Evolutionary conservation across 2,888 invertebrate species (phyloP), one percentile per base, ranked within the genome.

Genomic region (Andrena flavipes): DNA sequence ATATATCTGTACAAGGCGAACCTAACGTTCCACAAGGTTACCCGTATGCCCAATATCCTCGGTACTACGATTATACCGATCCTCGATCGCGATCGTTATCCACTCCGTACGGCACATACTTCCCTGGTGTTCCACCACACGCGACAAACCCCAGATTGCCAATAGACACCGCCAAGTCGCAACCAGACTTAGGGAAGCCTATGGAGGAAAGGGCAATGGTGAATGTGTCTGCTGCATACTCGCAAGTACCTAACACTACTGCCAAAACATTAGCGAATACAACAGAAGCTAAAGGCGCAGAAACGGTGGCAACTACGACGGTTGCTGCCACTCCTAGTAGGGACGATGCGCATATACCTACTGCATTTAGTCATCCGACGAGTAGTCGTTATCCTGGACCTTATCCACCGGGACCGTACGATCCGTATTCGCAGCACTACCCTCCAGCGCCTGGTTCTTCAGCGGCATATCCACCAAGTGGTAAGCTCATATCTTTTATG

Each of bases 351-450:
- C 92, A 92, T 73, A 90, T 90, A 68, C 92, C 94, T 3, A 92
- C 94, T 26, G 94, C 93, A 54, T 94, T 93, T 77, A 92, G 90
- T 82, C 94, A 94, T 90, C 93, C 93, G 13, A 90, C 92, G 71
- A 91, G 91, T 75, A 89, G 90, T 59, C 91, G 93, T 64, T 92
- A 92, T 71, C 92, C 92, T 35, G 92, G 90, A 5, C 92, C 93
- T 4, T 94, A 94, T 88, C 93, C 94, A 3, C 93, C 94, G 1
- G 90, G 91, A 20, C 92, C 93, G 10, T 94, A 94, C 23, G 94
- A 94, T 79, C 93, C 93, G 23, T 94, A 94, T 60, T 85, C 93
- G 26, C 94, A 94, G 70, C 94, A 94, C 82, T 94, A 94, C 84
- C 92, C 93, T 72, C 91, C 93, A 10, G 91, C 92, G 26, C 92